These are phyloP conservation scores for Arbacia lixula DNA, from an alignment of 53 echinoderm and acorn worm genomes.

Conservation along the genomic window DNA sequence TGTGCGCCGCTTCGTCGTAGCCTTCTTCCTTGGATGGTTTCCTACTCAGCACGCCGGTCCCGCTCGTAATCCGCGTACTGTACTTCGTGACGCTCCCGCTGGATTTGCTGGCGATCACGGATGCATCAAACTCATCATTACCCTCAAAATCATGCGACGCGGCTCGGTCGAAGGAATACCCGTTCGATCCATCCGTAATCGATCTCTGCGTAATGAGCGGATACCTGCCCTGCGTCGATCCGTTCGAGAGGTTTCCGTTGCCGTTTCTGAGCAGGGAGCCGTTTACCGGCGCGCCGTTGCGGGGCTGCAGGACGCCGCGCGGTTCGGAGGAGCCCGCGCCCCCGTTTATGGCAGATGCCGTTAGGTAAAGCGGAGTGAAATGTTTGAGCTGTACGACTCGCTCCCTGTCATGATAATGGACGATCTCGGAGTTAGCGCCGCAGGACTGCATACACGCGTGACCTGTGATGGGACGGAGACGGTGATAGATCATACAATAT, in stretches of 20 bases:
- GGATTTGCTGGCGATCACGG: conserved; percentile 88
- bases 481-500: no score
- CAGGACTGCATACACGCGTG: conserved; percentile 88
- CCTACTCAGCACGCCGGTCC: conserved; percentile 60
- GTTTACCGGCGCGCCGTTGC: conserved; percentile 38
- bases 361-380: conserved; percentile 95
- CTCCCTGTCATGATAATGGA: conserved; percentile 91
- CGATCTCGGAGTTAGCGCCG: conserved; percentile 86
- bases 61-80: conserved; percentile 59
- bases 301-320: conserved; percentile 18
- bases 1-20: conserved; percentile 12
- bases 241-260: conserved; percentile 39
- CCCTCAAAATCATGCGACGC: conserved; percentile 17
- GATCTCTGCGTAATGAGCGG: not conserved
- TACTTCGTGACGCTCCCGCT: conserved; percentile 93
- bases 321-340: conserved; percentile 1
- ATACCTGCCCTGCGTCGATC: conserved; percentile 14
- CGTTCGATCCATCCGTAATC: not conserved
- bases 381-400: conserved; percentile 87
- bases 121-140: conserved; percentile 66
- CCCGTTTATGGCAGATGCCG: conserved; percentile 75
- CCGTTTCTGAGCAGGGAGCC: conserved; percentile 34
- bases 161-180: conserved; percentile 38
- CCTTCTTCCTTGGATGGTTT: conserved; percentile 63
- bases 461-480: no score